A percentile compares a stretch with the other conserved stretches of the same genome.
Evolutionary conservation across 1,140 invertebrate genomes (phyloP).

Genomic region (Polypedilum vanderplanki): DNA sequence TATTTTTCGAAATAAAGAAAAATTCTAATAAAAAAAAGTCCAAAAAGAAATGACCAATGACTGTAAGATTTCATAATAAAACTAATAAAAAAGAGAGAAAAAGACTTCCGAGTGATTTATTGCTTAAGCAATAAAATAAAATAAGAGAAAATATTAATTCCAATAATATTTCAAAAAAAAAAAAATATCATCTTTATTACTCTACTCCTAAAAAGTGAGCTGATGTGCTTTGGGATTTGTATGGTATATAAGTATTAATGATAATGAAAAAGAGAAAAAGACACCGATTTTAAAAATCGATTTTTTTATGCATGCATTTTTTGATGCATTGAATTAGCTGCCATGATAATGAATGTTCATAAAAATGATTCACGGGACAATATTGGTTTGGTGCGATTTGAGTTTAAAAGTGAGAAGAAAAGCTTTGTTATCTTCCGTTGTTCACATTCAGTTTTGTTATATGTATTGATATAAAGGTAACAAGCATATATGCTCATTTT

Average conservation of each 20-base stretch:
- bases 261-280: too few species aligned
- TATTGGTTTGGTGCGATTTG: too few species aligned
- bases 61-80: constrained; percentile 7
- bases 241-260: neutral
- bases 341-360: too few species aligned
- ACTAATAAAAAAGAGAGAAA: neutral
- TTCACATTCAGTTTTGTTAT: neutral
- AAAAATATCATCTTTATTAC: constrained; percentile 10
- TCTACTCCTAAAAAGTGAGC: neutral
- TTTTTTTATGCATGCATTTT: too few species aligned
- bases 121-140: constrained; percentile 8
- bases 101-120: constrained; percentile 16
- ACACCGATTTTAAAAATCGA: too few species aligned
- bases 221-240: neutral
- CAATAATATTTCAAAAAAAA: constrained; percentile 13
- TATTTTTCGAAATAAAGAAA: neutral
- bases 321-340: too few species aligned
- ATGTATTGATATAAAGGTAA: too few species aligned
- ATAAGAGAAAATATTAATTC: constrained; percentile 20
- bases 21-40: constrained; percentile 11
- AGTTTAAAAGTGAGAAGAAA: too few species aligned
- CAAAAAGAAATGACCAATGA: neutral
- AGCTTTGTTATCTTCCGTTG: neutral
- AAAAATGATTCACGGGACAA: too few species aligned
- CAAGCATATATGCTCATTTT: too few species aligned